Conservation (phyloP, 2,113 vertebrate genomes). For the Platichthys stellatus region DNA sequence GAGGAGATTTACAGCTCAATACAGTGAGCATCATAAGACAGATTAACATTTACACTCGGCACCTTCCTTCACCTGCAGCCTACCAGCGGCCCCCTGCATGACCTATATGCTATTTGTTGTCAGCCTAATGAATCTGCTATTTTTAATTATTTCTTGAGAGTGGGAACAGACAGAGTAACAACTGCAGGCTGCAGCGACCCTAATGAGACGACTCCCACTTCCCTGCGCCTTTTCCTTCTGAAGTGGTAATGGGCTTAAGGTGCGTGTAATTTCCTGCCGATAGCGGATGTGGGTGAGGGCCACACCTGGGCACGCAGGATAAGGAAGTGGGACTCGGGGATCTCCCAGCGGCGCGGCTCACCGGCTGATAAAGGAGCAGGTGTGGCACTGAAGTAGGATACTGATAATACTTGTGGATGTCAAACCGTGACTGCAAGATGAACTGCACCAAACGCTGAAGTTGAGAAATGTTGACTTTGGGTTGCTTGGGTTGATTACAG, state of each 20-base stretch:
- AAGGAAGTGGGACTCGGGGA: slow-evolving; percentile 66
- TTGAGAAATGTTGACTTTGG: slow-evolving; percentile 55
- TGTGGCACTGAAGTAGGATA: slow-evolving; percentile 60
- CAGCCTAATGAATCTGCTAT: slow-evolving; percentile 65
- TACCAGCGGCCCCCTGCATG: slow-evolving; percentile 37
- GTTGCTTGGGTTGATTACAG: slow-evolving; percentile 50
- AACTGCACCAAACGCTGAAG: slow-evolving; percentile 44
- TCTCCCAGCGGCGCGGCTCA: slow-evolving; percentile 46
- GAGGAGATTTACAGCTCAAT: slow-evolving; percentile 57
- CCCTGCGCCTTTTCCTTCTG: slow-evolving; percentile 66
- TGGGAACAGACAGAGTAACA: slow-evolving; percentile 46
- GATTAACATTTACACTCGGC: slow-evolving; percentile 54
- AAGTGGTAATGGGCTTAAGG: slow-evolving; percentile 78
- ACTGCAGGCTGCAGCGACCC: slow-evolving; percentile 53
- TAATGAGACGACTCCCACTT: slow-evolving; percentile 61
- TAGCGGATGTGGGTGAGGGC: slow-evolving; percentile 63
- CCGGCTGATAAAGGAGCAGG: slow-evolving; percentile 73
- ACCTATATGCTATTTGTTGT: slow-evolving; percentile 59
- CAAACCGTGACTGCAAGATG: slow-evolving; percentile 55
- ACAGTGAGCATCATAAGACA: slow-evolving; percentile 29
- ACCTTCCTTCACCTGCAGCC: slow-evolving; percentile 31
- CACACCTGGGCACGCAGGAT: slow-evolving; percentile 74
- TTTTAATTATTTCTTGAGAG: slow-evolving; percentile 64
- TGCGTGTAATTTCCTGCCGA: slow-evolving; percentile 77
- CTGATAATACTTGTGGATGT: slow-evolving; percentile 60